Base-by-base conservation (phyloP, 2,113 vertebrate genomes). In the Ploceus nigricollis region DNA sequence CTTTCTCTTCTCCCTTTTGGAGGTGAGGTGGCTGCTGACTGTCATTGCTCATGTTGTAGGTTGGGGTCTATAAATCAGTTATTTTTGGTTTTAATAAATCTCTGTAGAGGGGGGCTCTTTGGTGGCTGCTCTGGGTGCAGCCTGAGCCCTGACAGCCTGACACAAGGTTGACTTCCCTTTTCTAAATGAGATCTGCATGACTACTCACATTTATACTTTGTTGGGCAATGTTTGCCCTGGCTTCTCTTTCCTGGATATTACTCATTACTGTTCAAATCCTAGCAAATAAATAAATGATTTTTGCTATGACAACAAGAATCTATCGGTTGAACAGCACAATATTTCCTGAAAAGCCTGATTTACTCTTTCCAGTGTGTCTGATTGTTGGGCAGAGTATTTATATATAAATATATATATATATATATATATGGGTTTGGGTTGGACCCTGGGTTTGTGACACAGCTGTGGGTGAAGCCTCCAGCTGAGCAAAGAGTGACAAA, bases 251-350 rank as follows among this genome's bases (percentile, higher is more conserved):
- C 54, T 81, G 87, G 28, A 44, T 85, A 70, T 90, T 91, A 91
- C 68, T 57, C 64, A 82, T 42, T 75, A 8, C 77, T 91, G 18
- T 40, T 87, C 72, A 82, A 61, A 90, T 93, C 61, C 39, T 28
- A 63, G 73, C 47, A 87, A 79, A 89, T 82, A 91, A 89, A 92
- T 58, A 88, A 51, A 54, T 63, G 3, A 63, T 87, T 91, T 86
- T 89, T 92, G 51, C 87, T 73, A 56, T 73, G 79, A 87, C 61
- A 76, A 71, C 94, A 54, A 53, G 65, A 60, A 45, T 39, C 31
- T 35, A 28, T 44, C 2, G 1, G 11, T 40, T 60, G 71, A 80
- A 42, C 24, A 72, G 69, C 50, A 18, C 24, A 6, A 2, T n/a
- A 42, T 66, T 88, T 53, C 79, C 58, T 27, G 54, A 35, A 68